Evolutionary conservation across 2,888 invertebrate genomes (phyloP), one percentile per base, ranked within the genome.

Genomic region (Sinopyrophorus schimmeli): DNA sequence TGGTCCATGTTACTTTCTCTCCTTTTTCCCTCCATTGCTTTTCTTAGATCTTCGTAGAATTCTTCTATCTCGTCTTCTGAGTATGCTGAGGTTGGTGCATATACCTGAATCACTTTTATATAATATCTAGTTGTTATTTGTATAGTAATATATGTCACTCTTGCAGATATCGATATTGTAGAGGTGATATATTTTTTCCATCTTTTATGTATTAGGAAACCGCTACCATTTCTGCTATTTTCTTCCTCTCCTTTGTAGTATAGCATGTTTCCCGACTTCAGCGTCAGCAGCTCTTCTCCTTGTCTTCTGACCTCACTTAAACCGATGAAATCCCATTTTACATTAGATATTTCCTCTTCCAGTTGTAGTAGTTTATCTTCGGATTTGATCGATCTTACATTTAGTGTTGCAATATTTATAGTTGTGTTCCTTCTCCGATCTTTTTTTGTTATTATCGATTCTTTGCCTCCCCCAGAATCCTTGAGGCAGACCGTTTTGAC

Each of bases 71-170:
- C n/a, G n/a, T n/a, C n/a, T n/a, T n/a, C n/a, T n/a, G n/a, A 10
- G 28, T 28, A 14, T 3, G 7, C 5, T 12, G 12, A 12, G 4
- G 28, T 28, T 12, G 28, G 28, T 3, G 28, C 28, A 28, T 28
- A 14, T 14, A 14, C 14, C n/a, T n/a, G n/a, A n/a, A n/a, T n/a
- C n/a, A n/a, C n/a, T n/a, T n/a, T n/a, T n/a, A n/a, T n/a, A n/a
- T n/a, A n/a, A n/a, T n/a, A n/a, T n/a, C n/a, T n/a, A n/a, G n/a
- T n/a, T n/a, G n/a, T n/a, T n/a, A n/a, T n/a, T n/a, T n/a, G n/a
- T n/a, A n/a, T n/a, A n/a, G n/a, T n/a, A n/a, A n/a, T n/a, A n/a
- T 28, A 28, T 12, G 28, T 14, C 12, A 28, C 28, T 28, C 28
- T 14, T 5, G 12, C 2, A 3, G 28, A 26, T 26, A 26, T 26